Conservation (phyloP, 2,888 invertebrate genomes). For the Ramazzottius varieornatus region DNA sequence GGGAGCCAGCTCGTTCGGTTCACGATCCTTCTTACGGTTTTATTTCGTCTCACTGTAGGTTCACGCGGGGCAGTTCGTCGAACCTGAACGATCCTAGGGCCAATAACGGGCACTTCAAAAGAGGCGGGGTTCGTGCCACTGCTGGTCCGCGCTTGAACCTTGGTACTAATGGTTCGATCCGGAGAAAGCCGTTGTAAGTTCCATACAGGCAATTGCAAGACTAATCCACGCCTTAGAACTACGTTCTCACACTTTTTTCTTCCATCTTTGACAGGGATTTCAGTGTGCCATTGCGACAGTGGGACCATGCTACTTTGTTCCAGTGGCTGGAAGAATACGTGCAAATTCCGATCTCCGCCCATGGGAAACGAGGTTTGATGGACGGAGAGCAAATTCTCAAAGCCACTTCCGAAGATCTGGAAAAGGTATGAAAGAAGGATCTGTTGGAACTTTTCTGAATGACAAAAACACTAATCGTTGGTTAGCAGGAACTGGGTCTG, state of each 20-base stretch:
- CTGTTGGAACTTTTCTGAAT: background rate
- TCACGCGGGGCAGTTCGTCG: constrained; percentile 31
- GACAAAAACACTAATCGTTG: background rate
- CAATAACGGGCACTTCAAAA: constrained; percentile 27
- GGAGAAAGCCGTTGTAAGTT: too few species aligned
- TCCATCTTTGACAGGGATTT: constrained; percentile 34
- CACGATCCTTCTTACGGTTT: background rate
- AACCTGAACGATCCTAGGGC: constrained; percentile 13
- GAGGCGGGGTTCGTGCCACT: constrained; percentile 42
- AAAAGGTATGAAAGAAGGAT: constrained; percentile 32
- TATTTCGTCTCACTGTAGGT: constrained; percentile 18
- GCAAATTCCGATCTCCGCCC: constrained; percentile 46
- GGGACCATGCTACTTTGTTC: constrained; percentile 51
- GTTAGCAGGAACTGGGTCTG: constrained; percentile 23
- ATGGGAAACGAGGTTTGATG: constrained; percentile 56
- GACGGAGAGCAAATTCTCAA: constrained; percentile 46
- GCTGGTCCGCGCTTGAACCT: constrained; percentile 35
- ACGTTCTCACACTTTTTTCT: too few species aligned
- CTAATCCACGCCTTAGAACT: too few species aligned
- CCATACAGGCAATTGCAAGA: too few species aligned
- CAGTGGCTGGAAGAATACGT: constrained; percentile 53
- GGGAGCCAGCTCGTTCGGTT: background rate
- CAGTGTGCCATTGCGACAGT: constrained; percentile 45
- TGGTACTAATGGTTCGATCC: background rate
- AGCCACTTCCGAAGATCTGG: constrained; percentile 50